A percentile compares a stretch with the other conserved stretches of the same genome.
phyloP scores from a whole-genome alignment of 2,888 invertebrate genomes.

The Caenorhabditis plicata region DNA sequence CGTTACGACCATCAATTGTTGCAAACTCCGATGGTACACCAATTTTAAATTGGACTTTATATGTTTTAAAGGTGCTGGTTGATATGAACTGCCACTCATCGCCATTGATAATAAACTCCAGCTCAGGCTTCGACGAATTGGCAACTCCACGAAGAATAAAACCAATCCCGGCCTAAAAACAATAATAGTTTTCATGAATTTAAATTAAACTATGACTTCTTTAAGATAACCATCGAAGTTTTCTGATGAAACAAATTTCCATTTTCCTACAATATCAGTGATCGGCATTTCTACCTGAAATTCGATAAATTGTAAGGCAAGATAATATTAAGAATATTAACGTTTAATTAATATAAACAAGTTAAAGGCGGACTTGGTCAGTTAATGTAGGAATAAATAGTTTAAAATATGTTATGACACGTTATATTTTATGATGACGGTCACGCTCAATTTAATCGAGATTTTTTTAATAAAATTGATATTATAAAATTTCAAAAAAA shows the following conservation, averaged over 20 bases:
- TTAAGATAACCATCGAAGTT: conserved; percentile 64
- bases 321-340: not conserved
- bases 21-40: conserved; percentile 54
- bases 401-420: too few species aligned
- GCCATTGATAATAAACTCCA: conserved; percentile 53
- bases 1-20: conserved; percentile 62
- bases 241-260: conserved; percentile 60
- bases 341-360: too few species aligned
- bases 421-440: too few species aligned
- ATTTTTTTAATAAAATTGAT: too few species aligned
- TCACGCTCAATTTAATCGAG: too few species aligned
- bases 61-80: conserved; percentile 63
- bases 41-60: conserved; percentile 54
- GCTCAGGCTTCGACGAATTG: conserved; percentile 54
- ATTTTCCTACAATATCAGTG: conserved; percentile 57
- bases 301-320: not conserved
- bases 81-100: conserved; percentile 59
- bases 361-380: too few species aligned
- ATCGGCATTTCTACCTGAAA: conserved; percentile 36
- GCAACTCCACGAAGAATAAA: conserved; percentile 60
- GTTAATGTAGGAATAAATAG: too few species aligned
- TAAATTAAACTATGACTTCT: too few species aligned
- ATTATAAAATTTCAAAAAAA: too few species aligned
- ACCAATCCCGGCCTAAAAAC: conserved; percentile 60
- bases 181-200: too few species aligned